These are phyloP conservation scores for Sander vitreus DNA, from an alignment of 2,113 vertebrate genomes.

Conservation along the genomic window DNA sequence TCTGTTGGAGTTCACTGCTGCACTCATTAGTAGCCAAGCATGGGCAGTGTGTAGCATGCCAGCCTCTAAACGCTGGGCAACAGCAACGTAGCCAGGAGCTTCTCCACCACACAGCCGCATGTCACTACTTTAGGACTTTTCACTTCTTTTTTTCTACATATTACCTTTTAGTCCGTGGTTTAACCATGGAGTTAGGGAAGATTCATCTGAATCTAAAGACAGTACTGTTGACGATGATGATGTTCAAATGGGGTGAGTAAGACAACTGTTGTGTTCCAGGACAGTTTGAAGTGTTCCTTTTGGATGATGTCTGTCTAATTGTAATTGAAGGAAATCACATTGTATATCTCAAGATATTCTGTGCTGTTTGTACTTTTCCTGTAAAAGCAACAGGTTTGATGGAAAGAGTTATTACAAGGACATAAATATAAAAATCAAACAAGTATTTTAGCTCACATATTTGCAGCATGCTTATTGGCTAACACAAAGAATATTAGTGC, in stretches of 20 bases:
- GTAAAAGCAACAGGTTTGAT: conserved; percentile 18
- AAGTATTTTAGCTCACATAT: background rate
- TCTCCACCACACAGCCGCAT: conserved; percentile 36
- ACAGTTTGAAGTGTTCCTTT: background rate
- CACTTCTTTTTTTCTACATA: background rate
- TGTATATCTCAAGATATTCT: background rate
- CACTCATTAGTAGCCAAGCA: conserved; percentile 48
- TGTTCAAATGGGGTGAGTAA: conserved; percentile 82
- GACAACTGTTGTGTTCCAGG: background rate
- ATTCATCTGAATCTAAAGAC: conserved; percentile 74
- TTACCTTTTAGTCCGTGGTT: background rate
- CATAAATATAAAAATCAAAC: background rate
- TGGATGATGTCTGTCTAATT: background rate
- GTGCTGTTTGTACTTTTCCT: conserved; percentile 1
- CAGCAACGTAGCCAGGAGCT: background rate
- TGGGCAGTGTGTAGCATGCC: conserved; percentile 46
- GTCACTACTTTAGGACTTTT: conserved; percentile 27
- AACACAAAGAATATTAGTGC: background rate
- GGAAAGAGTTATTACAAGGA: conserved; percentile 2
- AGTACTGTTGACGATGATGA: conserved; percentile 79
- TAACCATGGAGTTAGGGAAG: conserved; percentile 82
- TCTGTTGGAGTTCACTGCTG: conserved; percentile 65
- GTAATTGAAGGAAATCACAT: background rate
- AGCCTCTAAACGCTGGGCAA: conserved; percentile 17
- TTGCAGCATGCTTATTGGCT: background rate